These are phyloP conservation scores for Achlya flavicornis DNA, from an alignment of 2,888 invertebrate genomes.

Conservation along the genomic window DNA sequence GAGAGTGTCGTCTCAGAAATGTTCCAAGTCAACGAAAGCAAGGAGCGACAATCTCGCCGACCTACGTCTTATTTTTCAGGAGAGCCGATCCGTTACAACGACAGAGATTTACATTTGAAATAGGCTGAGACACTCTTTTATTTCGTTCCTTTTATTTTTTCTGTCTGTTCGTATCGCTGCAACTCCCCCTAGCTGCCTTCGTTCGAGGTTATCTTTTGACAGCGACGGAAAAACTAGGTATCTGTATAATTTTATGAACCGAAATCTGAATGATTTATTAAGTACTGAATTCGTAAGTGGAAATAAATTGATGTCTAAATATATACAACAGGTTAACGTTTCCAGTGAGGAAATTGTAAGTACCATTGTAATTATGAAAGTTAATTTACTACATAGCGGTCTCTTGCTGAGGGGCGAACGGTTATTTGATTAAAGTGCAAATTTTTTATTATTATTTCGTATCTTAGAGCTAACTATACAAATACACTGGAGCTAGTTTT, in stretches of 20 bases:
- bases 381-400: slow-evolving; percentile 33
- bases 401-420: slow-evolving; percentile 33
- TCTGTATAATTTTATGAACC: slow-evolving; percentile 33
- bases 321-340: slow-evolving; percentile 24
- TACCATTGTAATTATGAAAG: slow-evolving; percentile 18
- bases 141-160: slow-evolving; percentile 64
- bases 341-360: slow-evolving; percentile 36
- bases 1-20: slow-evolving; percentile 62
- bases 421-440: slow-evolving; percentile 43
- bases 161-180: slow-evolving; percentile 43
- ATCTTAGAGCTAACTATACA: slow-evolving; percentile 36
- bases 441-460: slow-evolving; percentile 42
- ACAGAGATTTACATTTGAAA: slow-evolving; percentile 78
- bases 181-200: slow-evolving; percentile 21
- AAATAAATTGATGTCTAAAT: slow-evolving; percentile 25
- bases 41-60: slow-evolving; percentile 70
- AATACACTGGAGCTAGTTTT: slow-evolving; percentile 22
- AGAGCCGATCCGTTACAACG: slow-evolving; percentile 72
- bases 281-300: slow-evolving; percentile 34
- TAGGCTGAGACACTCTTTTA: slow-evolving; percentile 70
- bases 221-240: slow-evolving; percentile 13
- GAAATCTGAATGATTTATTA: slow-evolving; percentile 30
- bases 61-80: slow-evolving; percentile 74
- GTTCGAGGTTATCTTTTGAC: slow-evolving; percentile 1
- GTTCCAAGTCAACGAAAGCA: slow-evolving; percentile 71